Evolutionary conservation across 2,797 vertebrate genomes (phyloP), one percentile per base, ranked within the genome.

Genomic region (Sparus aurata): DNA sequence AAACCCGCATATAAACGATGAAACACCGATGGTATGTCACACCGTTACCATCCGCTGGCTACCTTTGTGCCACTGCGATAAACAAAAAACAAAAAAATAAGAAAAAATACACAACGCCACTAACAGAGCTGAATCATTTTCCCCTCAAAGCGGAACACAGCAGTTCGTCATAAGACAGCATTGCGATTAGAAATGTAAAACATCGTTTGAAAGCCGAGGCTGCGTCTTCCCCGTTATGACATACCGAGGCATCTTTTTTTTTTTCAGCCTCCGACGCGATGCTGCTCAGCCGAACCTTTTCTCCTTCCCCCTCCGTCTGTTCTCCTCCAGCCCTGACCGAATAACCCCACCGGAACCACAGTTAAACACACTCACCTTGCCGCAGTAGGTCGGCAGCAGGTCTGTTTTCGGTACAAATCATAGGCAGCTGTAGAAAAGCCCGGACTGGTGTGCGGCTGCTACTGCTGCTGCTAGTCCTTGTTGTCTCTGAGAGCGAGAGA

Each of bases 21-120:
- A 60, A 49, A 64, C 27, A 10, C 20, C 38, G 69, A 50, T 6
- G 75, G n/a, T 59, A 64, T 63, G 79, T 18, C 45, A 1, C 45
- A 27, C 69, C 38, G 69, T 69, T 75, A 62, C 38, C 66, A 5
- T 4, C 46, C 41, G 45, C 49, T 11, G 4, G n/a, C 34, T 47
- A 47, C 76, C 80, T 90, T 90, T 89, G 86, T 91, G 70, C 18
- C 77, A 57, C 52, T 61, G 84, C 76, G 58, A 77, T 70, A 65
- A 78, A 62, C 71, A 12, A 30, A 5, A 12, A 77, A 7, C 18
- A 5, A 65, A 61, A 63, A 57, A 30, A 27, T 9, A 43, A 30
- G 3, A 65, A 61, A 63, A 57, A 30, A 27, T 9, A 46, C 10
- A 58, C 0, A 71, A 69, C 77, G 49, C 16, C 66, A 58, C 43